phyloP scores from a whole-genome alignment of 2,113 vertebrate species.

The Corythornis madagascariensis region DNA sequence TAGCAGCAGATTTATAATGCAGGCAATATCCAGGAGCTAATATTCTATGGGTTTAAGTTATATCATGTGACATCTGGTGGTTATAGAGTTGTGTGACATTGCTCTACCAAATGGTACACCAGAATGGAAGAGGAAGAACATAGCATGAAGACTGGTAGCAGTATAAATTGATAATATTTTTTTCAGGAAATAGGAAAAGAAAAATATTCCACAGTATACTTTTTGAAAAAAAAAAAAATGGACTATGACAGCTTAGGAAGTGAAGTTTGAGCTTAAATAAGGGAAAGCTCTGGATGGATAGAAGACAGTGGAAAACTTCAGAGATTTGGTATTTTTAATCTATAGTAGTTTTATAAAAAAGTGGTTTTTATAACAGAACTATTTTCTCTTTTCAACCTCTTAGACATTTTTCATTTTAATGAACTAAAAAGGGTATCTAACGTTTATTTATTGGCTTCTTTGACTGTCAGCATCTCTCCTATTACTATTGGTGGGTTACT shows the following conservation, averaged over 20 bases:
- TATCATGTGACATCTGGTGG: not conserved
- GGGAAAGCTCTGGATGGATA: not conserved
- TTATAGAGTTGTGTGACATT: not conserved
- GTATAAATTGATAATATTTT: not conserved
- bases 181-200: not conserved
- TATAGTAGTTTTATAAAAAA: not conserved
- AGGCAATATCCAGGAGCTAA: not conserved
- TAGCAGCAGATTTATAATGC: not conserved
- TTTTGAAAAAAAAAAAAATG: not conserved
- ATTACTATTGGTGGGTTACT: not conserved
- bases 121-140: not conserved
- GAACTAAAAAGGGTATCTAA: not conserved
- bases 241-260: not conserved
- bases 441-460: not conserved
- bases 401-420: not conserved
- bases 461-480: not conserved
- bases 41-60: not conserved
- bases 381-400: not conserved
- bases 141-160: not conserved
- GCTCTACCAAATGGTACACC: not conserved
- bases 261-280: not conserved
- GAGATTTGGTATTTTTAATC: not conserved
- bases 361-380: not conserved
- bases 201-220: not conserved
- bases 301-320: not conserved